Evolutionary conservation across 1,140 invertebrate genomes (phyloP).

Genomic region (Drosophila malerkotliana): DNA sequence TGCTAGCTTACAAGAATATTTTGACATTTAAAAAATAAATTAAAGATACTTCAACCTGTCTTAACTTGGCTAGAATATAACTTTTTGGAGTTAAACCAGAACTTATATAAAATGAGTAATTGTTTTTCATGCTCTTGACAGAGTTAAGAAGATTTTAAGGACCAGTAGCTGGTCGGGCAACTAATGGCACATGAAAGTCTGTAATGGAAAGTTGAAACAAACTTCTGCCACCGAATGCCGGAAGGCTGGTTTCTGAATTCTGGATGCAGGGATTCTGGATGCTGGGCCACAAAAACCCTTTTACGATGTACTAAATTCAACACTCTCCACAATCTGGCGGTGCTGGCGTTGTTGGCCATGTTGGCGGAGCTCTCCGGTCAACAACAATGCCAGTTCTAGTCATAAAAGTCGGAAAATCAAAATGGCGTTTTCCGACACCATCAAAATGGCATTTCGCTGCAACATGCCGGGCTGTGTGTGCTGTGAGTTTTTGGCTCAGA

Average conservation of each 20-base stretch:
- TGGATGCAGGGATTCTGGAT: background rate
- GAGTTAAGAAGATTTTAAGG: constrained; percentile 15
- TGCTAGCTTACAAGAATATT: background rate
- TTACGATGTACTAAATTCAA: constrained; percentile 67
- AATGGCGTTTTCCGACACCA: constrained; percentile 47
- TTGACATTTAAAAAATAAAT: background rate
- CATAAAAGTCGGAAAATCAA: constrained; percentile 56
- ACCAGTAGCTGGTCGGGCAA: constrained; percentile 11
- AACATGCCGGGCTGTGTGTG: constrained; percentile 9
- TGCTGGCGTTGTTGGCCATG: background rate
- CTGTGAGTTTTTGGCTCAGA: background rate
- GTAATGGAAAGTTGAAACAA: constrained; percentile 27
- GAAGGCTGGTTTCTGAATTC: background rate
- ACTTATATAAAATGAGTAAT: background rate
- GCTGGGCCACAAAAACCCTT: constrained; percentile 52
- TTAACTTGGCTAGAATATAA: background rate
- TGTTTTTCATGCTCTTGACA: background rate
- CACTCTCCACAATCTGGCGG: constrained; percentile 19
- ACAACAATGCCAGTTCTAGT: constrained; percentile 29
- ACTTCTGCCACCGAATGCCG: constrained; percentile 1
- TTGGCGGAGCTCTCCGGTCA: constrained; percentile 1
- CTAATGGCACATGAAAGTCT: constrained; percentile 48
- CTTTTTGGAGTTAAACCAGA: background rate
- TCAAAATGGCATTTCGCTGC: constrained; percentile 41
- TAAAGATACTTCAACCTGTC: background rate